phyloP scores from a whole-genome alignment of 2,888 invertebrate genomes.

The Ferrisia virgata region DNA sequence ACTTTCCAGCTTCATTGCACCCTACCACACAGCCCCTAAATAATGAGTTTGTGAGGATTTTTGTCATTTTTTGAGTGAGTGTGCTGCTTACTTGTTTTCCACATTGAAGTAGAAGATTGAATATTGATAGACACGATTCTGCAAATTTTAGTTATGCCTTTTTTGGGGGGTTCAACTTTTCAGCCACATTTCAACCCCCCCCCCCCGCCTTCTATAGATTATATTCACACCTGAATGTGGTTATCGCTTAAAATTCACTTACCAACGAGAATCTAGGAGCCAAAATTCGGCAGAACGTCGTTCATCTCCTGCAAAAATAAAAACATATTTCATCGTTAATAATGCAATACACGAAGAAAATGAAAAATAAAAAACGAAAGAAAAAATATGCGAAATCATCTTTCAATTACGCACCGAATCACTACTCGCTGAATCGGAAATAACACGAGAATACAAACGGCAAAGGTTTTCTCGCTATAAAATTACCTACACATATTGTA shows the following conservation, averaged over 20 bases:
- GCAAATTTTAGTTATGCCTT: no score
- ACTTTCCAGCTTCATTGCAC: no score
- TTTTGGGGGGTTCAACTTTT: no score
- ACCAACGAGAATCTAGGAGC: background rate
- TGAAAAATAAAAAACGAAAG: background rate
- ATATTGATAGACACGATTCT: no score
- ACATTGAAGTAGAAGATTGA: no score
- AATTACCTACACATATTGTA: background rate
- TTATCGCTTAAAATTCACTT: background rate
- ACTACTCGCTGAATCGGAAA: background rate
- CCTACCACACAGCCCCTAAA: no score
- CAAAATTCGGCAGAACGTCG: background rate
- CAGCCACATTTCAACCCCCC: no score
- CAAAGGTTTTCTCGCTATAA: background rate
- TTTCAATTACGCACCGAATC: background rate
- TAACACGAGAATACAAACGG: background rate
- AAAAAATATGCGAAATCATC: background rate
- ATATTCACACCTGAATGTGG: no score
- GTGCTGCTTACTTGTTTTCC: no score
- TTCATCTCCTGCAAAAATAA: background rate
- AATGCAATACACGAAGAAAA: background rate
- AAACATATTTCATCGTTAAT: background rate
- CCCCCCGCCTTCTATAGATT: no score
- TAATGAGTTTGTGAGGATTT: no score
- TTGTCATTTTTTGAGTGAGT: no score